Conservation (phyloP, 2,888 invertebrate species). For the Drosophila mimica region DNA sequence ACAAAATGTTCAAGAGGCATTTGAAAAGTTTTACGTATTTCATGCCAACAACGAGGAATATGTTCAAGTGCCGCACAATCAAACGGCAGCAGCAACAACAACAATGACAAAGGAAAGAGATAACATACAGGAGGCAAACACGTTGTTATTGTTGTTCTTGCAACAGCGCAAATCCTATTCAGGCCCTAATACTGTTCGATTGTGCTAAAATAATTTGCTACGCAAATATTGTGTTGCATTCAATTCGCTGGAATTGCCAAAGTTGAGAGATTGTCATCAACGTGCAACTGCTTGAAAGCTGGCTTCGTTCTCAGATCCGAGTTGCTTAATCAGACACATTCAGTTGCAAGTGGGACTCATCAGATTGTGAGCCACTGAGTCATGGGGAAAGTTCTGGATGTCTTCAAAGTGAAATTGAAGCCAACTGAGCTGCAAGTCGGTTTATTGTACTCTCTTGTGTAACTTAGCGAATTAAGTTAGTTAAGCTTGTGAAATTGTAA, state of each 20-base stretch:
- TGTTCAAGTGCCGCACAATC: conserved; percentile 52
- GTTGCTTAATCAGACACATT: conserved; percentile 31
- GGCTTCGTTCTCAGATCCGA: not conserved
- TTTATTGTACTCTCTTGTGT: no score
- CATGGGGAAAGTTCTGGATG: conserved; percentile 31
- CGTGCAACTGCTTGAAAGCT: not conserved
- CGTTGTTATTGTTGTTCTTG: conserved; percentile 20
- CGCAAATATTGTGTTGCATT: conserved; percentile 62
- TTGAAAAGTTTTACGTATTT: conserved; percentile 73
- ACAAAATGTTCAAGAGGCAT: conserved; percentile 68
- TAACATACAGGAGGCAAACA: conserved; percentile 40
- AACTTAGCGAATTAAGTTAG: not conserved
- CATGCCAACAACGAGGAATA: conserved; percentile 52
- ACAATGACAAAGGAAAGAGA: conserved; percentile 10
- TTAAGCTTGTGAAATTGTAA: not conserved
- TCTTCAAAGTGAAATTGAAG: not conserved
- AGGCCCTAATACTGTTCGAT: conserved; percentile 34
- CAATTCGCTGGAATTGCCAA: conserved; percentile 49
- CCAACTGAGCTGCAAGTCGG: not conserved
- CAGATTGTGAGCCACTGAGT: conserved; percentile 17
- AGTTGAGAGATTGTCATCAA: conserved; percentile 36
- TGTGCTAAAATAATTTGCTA: conserved; percentile 54
- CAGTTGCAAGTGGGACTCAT: not conserved
- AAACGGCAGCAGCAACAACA: conserved; percentile 22
- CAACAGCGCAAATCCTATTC: conserved; percentile 41